Evolutionary conservation across 2,113 vertebrate genomes (phyloP), one percentile per base, ranked within the genome.

Genomic region (Blennius ocellaris): DNA sequence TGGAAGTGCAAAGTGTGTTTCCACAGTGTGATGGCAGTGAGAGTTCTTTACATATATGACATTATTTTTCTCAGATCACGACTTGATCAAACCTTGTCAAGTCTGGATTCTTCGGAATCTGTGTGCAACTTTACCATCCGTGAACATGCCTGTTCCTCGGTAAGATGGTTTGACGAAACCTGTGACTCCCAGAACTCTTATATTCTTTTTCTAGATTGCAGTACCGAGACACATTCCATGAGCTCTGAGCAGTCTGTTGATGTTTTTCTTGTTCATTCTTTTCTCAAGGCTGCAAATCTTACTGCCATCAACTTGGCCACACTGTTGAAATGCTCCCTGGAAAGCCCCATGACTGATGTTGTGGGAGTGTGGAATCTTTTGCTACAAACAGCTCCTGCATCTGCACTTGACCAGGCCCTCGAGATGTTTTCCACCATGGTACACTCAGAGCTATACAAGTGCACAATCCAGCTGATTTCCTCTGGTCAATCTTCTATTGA

Each of bases 361-460:
- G 62, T 67, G 15, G 80, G 58, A 54, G 54, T 59, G 30, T 92
- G 85, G 87, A 87, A 88, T 69, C 81, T 89, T 9, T 62, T 89
- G 15, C 61, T 90, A 56, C 71, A 73, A 64, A 91, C 75, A 63
- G 16, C 72, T 3, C 21, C 21, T 30, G 47, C 76, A 3, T 3
- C 53, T 16, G 60, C 37, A 21, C 55, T 92, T 15, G 69, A 79
- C 17, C 59, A 59, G 38, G 85, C 87, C 43, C 80, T 92, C 12
- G 47, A 16, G 16, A 8, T 3, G n/a, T 71, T 69, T 12, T 61
- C 80, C 11, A 48, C 1, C 55, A 73, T 11, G 76, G 87, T 91
- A 77, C 40, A 44, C 40, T 8, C 45, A 51, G 7, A 30, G 1
- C 7, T 36, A 9, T 17, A 52, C 21, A 30, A 3, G 21, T 30